Percentiles rank a stretch among this genome's conserved stretches.
These are phyloP conservation scores for Spodoptera exigua DNA, from an alignment of 2,888 invertebrate species.

Conservation along the genomic window DNA sequence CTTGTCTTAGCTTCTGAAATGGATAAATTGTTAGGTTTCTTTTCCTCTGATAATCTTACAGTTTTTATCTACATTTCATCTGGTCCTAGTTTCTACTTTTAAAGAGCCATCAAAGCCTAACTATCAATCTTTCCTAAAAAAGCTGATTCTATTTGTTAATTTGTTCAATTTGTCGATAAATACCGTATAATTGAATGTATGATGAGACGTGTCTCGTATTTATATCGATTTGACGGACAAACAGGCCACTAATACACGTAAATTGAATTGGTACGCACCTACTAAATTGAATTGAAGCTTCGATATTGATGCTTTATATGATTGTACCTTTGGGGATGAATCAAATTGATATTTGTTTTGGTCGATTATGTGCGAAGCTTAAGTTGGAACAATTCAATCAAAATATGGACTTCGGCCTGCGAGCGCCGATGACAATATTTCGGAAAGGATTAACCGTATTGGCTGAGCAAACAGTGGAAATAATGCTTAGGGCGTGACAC, in stretches of 20 bases:
- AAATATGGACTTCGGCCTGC: slow-evolving; percentile 75
- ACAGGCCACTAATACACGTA: slow-evolving; percentile 40
- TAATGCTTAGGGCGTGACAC: slow-evolving; percentile 71
- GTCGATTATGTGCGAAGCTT: slow-evolving; percentile 80
- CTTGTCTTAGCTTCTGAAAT: slow-evolving; percentile 33
- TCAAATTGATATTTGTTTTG: slow-evolving; percentile 80
- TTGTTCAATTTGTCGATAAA: slow-evolving; percentile 4
- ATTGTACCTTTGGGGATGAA: slow-evolving; percentile 61
- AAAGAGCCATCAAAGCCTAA: background rate
- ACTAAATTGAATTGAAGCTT: slow-evolving; percentile 62
- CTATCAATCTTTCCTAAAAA: no score
- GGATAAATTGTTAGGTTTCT: slow-evolving; percentile 37
- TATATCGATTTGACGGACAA: slow-evolving; percentile 39
- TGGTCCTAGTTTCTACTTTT: background rate
- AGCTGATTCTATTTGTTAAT: background rate
- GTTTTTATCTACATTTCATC: slow-evolving; percentile 6
- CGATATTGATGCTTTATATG: slow-evolving; percentile 52
- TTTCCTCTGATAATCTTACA: slow-evolving; percentile 18
- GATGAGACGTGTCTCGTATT: slow-evolving; percentile 11
- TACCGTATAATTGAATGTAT: slow-evolving; percentile 23
- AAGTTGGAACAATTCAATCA: slow-evolving; percentile 84
- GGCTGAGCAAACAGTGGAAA: slow-evolving; percentile 75
- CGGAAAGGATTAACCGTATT: slow-evolving; percentile 82
- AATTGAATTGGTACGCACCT: slow-evolving; percentile 45
- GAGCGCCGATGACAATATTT: slow-evolving; percentile 72